These are phyloP conservation scores for Aphidius colemani DNA, from an alignment of 2,888 invertebrate genomes.

Conservation along the genomic window DNA sequence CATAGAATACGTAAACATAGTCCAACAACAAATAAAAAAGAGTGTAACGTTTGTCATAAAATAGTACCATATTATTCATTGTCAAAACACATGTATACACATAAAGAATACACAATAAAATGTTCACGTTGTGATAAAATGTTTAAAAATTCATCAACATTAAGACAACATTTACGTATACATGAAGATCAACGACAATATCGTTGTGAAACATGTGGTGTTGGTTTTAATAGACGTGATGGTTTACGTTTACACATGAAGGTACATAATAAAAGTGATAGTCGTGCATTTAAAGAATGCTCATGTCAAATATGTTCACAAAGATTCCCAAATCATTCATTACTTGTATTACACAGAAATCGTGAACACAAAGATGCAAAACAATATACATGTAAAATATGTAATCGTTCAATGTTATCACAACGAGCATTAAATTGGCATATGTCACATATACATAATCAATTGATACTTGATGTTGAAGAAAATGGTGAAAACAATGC, in stretches of 20 bases:
- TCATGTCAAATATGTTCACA: slow-evolving; percentile 57
- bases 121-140: slow-evolving; percentile 58
- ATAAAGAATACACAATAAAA: slow-evolving; percentile 55
- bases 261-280: slow-evolving; percentile 55
- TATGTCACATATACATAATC: slow-evolving; percentile 56
- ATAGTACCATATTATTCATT: slow-evolving; percentile 56
- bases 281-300: slow-evolving; percentile 55
- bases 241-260: slow-evolving; percentile 54
- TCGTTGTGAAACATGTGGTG: slow-evolving; percentile 56
- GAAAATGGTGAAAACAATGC: slow-evolving; percentile 35
- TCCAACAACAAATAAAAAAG: slow-evolving; percentile 52
- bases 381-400: slow-evolving; percentile 56
- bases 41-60: slow-evolving; percentile 54
- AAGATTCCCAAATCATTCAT: slow-evolving; percentile 57
- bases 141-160: slow-evolving; percentile 57
- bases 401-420: slow-evolving; percentile 57
- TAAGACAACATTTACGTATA: slow-evolving; percentile 56
- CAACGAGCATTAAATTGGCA: slow-evolving; percentile 56
- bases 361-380: slow-evolving; percentile 55
- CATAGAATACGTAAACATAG: slow-evolving; percentile 57
- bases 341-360: slow-evolving; percentile 56
- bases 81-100: slow-evolving; percentile 59
- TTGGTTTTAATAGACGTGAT: slow-evolving; percentile 56
- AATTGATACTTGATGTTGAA: slow-evolving; percentile 36
- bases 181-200: slow-evolving; percentile 58